These are phyloP conservation scores for Glareola pratincola DNA, from an alignment of 2,113 vertebrate species.

Conservation along the genomic window DNA sequence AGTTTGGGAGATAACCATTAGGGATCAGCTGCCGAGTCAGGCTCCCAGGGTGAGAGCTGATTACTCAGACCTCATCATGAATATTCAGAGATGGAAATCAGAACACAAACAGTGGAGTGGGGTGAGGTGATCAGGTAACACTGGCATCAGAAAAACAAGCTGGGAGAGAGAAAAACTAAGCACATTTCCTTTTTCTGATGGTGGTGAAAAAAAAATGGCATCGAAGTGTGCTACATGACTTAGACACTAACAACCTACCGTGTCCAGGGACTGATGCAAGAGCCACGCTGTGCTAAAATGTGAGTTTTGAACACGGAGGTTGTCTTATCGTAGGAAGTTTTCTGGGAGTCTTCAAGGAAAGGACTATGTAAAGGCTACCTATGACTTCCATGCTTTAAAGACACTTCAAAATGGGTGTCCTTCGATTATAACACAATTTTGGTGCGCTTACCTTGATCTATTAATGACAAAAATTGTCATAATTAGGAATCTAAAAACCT, in stretches of 20 bases:
- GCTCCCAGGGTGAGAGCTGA: not conserved
- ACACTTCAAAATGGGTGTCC: not conserved
- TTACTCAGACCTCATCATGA: constrained; percentile 30
- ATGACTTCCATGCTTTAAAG: not conserved
- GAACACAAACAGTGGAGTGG: not conserved
- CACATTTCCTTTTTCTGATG: not conserved
- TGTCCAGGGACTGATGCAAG: not conserved
- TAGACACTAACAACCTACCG: not conserved
- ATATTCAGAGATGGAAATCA: constrained; percentile 49
- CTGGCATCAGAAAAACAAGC: not conserved
- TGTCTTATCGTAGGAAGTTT: not conserved
- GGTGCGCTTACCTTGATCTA: not conserved
- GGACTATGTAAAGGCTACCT: not conserved
- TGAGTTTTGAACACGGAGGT: not conserved
- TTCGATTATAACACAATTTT: not conserved
- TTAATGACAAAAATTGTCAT: not conserved
- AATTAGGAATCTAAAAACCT: not conserved
- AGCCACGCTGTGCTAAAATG: not conserved
- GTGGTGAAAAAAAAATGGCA: not conserved
- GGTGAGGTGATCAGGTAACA: constrained; percentile 7
- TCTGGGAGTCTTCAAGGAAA: not conserved
- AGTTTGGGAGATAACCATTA: not conserved
- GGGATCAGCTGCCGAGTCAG: not conserved
- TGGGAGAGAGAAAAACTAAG: not conserved
- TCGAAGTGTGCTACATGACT: not conserved